These are phyloP conservation scores for Lycocerus yunnanus DNA, from an alignment of 2,888 invertebrate genomes.

Conservation along the genomic window DNA sequence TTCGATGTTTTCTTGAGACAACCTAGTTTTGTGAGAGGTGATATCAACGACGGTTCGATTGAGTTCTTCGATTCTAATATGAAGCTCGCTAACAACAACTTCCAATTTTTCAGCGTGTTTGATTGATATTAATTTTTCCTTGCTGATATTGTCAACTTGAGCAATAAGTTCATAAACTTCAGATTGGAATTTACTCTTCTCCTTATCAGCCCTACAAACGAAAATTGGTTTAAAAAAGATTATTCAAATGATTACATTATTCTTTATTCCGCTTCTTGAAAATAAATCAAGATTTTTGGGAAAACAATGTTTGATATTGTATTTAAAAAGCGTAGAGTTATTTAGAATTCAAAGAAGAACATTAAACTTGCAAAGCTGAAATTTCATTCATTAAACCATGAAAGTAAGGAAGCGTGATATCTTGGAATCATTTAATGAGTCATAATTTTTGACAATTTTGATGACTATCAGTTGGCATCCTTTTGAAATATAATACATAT, in stretches of 20 bases:
- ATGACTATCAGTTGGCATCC: not conserved
- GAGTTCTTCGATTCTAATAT: constrained; percentile 94
- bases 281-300: too few species aligned
- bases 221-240: too few species aligned
- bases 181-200: constrained; percentile 96
- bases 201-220: constrained; percentile 91
- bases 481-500: too few species aligned
- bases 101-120: constrained; percentile 92
- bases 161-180: constrained; percentile 97
- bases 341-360: too few species aligned
- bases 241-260: too few species aligned
- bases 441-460: not conserved
- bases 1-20: constrained; percentile 93
- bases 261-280: too few species aligned
- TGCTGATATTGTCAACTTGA: constrained; percentile 92
- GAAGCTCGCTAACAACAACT: constrained; percentile 87
- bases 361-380: not conserved
- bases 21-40: constrained; percentile 93
- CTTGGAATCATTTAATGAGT: not conserved
- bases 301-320: too few species aligned
- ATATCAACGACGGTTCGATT: constrained; percentile 98
- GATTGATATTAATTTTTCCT: constrained; percentile 82
- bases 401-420: not conserved
- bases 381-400: not conserved
- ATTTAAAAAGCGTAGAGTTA: too few species aligned